Percentiles rank a stretch among this genome's conserved stretches.
These are phyloP conservation scores for Neuroscelio doddi DNA, from an alignment of 2,888 invertebrate genomes.

Conservation along the genomic window DNA sequence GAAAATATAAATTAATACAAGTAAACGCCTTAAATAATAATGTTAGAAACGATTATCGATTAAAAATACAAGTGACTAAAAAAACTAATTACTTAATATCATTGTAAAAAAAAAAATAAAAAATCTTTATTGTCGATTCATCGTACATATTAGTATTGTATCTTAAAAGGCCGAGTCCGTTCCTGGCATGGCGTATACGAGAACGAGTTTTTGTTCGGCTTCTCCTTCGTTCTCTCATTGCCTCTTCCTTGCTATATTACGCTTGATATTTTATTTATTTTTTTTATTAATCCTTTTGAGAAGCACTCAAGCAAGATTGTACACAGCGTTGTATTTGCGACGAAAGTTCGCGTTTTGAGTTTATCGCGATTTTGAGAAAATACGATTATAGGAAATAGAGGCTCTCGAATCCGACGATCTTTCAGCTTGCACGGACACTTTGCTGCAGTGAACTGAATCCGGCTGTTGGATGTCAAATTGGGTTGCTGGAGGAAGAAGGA, in stretches of 20 bases:
- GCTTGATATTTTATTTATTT: conserved; percentile 49
- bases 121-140: no score
- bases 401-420: neutral
- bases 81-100: no score
- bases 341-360: conserved; percentile 6
- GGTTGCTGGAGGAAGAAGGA: conserved; percentile 8
- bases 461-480: conserved; percentile 11
- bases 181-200: conserved; percentile 46
- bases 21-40: no score
- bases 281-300: conserved; percentile 22
- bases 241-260: conserved; percentile 49
- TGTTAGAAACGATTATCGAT: no score
- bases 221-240: conserved; percentile 52
- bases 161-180: conserved; percentile 48
- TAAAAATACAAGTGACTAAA: no score
- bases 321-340: neutral
- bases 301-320: conserved; percentile 13
- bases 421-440: neutral
- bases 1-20: no score
- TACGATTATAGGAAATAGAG: conserved; percentile 3
- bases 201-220: conserved; percentile 58
- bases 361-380: conserved; percentile 11
- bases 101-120: no score
- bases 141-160: conserved; percentile 45
- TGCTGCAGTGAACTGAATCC: neutral